These are phyloP conservation scores for Bothrops alternatus DNA, from an alignment of 2,797 vertebrate species.

Conservation along the genomic window DNA sequence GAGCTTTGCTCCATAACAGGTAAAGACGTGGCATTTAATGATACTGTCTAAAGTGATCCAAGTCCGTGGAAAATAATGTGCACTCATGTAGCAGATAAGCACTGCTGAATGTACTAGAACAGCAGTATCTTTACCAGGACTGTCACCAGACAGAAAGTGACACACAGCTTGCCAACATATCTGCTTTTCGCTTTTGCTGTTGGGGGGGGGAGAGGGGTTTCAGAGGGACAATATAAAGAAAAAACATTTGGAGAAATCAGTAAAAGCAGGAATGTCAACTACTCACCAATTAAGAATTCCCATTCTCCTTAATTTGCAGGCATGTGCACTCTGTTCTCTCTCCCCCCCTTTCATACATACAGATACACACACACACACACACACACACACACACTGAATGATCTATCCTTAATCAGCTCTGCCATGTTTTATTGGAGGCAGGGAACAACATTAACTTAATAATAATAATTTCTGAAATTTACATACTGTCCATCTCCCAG, in stretches of 20 bases:
- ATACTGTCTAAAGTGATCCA: conserved; percentile 99
- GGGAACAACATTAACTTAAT: conserved; percentile 67
- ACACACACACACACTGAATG: conserved; percentile 37
- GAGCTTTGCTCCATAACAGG: conserved; percentile 94
- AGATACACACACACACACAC: too few species aligned
- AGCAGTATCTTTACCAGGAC: conserved; percentile 83
- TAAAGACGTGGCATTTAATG: conserved; percentile 98
- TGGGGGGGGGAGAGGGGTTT: conserved; percentile 67
- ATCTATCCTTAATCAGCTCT: conserved; percentile 78
- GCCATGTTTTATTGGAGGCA: conserved; percentile 81
- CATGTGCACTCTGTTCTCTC: conserved; percentile 31
- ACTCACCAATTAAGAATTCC: conserved; percentile 76
- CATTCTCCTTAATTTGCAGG: conserved; percentile 76
- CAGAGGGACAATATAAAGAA: conserved; percentile 62
- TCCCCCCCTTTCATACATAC: too few species aligned
- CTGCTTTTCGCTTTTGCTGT: conserved; percentile 72
- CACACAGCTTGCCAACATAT: conserved; percentile 79
- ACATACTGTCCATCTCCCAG: not conserved
- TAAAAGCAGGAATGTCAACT: conserved; percentile 68
- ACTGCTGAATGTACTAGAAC: conserved; percentile 78
- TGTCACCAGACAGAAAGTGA: conserved; percentile 93
- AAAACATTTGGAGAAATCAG: conserved; percentile 65
- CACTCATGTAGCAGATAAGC: conserved; percentile 92
- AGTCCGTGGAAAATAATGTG: conserved; percentile 87
- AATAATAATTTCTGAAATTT: not conserved